Base-by-base conservation (phyloP, 2,888 invertebrate species). In the Mylabris sibirica region DNA sequence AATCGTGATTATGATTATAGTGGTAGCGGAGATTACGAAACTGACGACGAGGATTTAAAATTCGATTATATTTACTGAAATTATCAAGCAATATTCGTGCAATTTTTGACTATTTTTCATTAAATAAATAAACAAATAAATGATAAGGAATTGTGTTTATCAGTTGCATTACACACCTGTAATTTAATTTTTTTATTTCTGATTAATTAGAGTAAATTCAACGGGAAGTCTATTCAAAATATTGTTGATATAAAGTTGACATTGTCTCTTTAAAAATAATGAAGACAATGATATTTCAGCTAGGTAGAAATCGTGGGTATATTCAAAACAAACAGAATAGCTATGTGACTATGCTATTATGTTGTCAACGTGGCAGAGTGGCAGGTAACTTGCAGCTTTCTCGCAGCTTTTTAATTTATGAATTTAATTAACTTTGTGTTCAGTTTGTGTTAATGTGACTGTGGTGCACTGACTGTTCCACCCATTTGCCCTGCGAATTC, bases 381-480 rank as follows among this genome's bases (percentile, higher is more conserved):
- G 30, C 60, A 60, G 60, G 60, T 60, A 17, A 30, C 60, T 17
- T 60, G 22, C 24, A 20, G 17, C 26, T 6, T 34, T 34, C 30
- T 59, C 26, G 14, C 26, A 59, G 26, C 60, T 30, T 60, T 60
- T 60, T 60, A 60, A 60, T 60, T 60, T 60, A n/a, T 30, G 60
- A 60, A 60, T 60, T 60, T 60, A 60, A 60, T 60, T 60, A 60
- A 60, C 30, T 60, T 35, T 17, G 22, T 11, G 22, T 30, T 30
- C 30, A 35, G 60, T 60, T 30, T 60, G 60, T 17, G 38, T 38
- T 38, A 38, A 38, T 12, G 38, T 14, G 2, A n/a, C n/a, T n/a
- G n/a, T n/a, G 2, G 38, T 1, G 3, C 38, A 38, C 2, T 22
- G 2, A n/a, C 17, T 30, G 6, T 57, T 34, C 4, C 59, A 3